Base-by-base conservation (phyloP, 2,888 invertebrate species). In the Augiades crinisus region DNA sequence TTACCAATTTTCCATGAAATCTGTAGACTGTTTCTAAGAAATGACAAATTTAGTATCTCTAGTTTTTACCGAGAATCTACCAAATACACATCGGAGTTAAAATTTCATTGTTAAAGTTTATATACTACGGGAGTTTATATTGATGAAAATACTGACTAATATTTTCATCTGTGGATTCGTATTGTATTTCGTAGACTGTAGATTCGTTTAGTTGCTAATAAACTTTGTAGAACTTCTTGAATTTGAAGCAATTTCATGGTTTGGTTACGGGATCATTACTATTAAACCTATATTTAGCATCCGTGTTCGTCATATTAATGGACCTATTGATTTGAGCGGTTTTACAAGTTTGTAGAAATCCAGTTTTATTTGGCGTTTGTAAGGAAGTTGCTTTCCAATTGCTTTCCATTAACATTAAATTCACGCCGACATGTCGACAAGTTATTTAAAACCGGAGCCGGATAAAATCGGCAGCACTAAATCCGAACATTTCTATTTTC, bases 41-140 rank as follows among this genome's bases (percentile, higher is more conserved):
- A 31, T 22, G 34, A 16, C 19, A 22, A 34, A 27, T 50, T 43
- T 34, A 19, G 34, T 19, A 19, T 41, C 27, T 50, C 34, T 49
- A 49, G 24, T 43, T 34, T 50, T 50, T 16, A 50, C 40, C 31
- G 49, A 34, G 36, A 43, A 41, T 34, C 16, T 43, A 41, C 49
- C 49, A 50, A 27, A 40, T 43, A 27, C 27, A 43, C 43, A 34
- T 34, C 22, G 31, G 31, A 31, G 10, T 43, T 16, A 43, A 8
- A 13, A 19, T 19, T 50, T 43, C 33, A 49, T 49, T 33, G 30
- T 38, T n/a, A 19, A 19, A 19, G 30, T 30, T 30, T 19, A 19
- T n/a, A n/a, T n/a, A 19, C 19, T 4, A 19, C 5, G 19, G 30
- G 12, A 30, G 5, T 30, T 30, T 30, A 12, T 12, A 5, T 30